phyloP scores from a whole-genome alignment of 1,140 invertebrate species.

The Ladona fulva region DNA sequence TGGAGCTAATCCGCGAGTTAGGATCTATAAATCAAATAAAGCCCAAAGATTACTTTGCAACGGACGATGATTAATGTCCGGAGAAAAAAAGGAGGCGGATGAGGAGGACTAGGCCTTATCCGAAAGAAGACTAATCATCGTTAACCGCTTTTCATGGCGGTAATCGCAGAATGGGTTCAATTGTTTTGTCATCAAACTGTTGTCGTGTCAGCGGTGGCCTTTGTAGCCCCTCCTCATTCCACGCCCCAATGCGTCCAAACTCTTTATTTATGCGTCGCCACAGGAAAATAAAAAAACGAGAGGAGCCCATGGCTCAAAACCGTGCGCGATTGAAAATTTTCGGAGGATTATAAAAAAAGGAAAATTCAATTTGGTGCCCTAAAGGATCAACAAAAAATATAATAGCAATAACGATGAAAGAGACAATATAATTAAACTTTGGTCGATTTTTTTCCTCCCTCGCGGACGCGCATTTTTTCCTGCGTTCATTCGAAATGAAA shows the following conservation, averaged over 20 bases:
- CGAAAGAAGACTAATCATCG: too few species aligned
- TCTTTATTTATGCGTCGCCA: background rate
- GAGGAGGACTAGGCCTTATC: too few species aligned
- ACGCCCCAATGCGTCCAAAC: background rate
- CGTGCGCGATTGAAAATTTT: slow-evolving; percentile 5
- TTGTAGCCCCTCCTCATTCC: background rate
- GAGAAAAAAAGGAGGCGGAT: too few species aligned
- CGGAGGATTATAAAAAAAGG: background rate
- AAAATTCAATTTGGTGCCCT: background rate
- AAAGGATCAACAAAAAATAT: background rate
- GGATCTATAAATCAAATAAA: too few species aligned
- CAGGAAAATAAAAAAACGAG: background rate
- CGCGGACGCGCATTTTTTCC: background rate
- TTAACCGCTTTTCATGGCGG: too few species aligned
- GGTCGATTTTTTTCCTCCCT: background rate
- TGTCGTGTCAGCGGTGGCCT: too few species aligned
- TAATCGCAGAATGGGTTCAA: too few species aligned
- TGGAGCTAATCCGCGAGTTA: too few species aligned
- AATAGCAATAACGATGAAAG: background rate
- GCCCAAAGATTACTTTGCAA: too few species aligned
- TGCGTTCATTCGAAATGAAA: background rate
- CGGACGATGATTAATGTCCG: too few species aligned
- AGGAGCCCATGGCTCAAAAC: background rate
- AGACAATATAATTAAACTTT: background rate
- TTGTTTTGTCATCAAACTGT: too few species aligned